Evolutionary conservation across 2,113 vertebrate genomes (phyloP).

Genomic region (Mesoclemmys tuberculata): DNA sequence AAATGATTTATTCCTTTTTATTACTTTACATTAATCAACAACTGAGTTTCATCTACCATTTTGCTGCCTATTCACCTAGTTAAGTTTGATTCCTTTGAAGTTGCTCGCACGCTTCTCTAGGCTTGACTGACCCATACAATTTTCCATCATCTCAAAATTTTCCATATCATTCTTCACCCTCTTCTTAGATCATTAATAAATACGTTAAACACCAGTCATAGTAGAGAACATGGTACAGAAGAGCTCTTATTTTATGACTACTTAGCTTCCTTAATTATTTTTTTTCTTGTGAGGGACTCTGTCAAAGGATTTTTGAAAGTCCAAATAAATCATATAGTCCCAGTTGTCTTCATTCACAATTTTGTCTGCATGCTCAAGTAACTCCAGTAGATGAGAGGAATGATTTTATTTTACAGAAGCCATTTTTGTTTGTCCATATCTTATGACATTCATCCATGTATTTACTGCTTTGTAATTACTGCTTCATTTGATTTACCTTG

Average conservation of each 20-base stretch:
- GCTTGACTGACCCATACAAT: neutral
- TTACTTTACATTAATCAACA: neutral
- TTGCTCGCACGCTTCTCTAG: neutral
- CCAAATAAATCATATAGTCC: neutral
- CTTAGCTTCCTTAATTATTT: neutral
- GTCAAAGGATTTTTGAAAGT: neutral
- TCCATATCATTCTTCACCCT: neutral
- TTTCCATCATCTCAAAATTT: neutral
- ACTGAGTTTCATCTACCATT: neutral
- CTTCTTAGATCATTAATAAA: neutral
- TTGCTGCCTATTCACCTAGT: neutral
- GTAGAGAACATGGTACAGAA: fast-evolving
- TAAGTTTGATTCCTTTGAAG: neutral
- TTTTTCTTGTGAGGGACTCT: neutral
- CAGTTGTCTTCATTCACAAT: neutral
- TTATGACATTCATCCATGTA: fast-evolving
- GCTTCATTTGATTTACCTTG: neutral
- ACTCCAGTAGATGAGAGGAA: neutral
- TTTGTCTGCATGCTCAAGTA: neutral
- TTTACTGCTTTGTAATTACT: neutral
- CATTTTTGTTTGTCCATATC: neutral
- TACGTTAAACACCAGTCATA: neutral
- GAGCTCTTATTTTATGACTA: neutral
- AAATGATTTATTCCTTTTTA: no score
- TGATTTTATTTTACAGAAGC: no score